Conservation (phyloP, 2,888 invertebrate genomes). For the Megaustenia siamemsis region DNA sequence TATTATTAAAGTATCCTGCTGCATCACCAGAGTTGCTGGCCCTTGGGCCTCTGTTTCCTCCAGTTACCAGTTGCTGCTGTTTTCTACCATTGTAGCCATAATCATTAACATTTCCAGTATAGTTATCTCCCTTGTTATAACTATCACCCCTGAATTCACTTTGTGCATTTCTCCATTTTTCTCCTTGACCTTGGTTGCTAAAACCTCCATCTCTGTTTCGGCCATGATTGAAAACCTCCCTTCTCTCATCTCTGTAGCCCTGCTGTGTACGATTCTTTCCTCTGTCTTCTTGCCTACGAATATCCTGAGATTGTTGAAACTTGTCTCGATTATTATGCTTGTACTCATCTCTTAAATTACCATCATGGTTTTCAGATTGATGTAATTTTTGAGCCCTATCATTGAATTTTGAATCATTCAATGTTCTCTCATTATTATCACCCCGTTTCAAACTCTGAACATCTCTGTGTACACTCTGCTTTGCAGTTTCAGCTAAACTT, state of each 20-base stretch:
- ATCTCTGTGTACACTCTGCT: background rate
- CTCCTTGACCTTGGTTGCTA: conserved; percentile 15
- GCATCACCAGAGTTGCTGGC: conserved; percentile 34
- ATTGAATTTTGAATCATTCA: background rate
- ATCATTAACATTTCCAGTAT: background rate
- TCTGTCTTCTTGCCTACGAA: conserved; percentile 20
- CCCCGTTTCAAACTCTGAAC: background rate
- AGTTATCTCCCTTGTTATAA: background rate
- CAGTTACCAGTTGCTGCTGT: background rate
- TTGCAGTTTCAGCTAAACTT: conserved; percentile 27
- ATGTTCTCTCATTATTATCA: background rate
- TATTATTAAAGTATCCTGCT: conserved; percentile 14
- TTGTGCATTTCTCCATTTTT: conserved; percentile 44
- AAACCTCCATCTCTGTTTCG: conserved; percentile 3
- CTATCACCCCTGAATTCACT: conserved; percentile 34
- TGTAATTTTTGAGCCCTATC: conserved; percentile 14
- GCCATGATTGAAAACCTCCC: conserved; percentile 13
- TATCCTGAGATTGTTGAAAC: conserved; percentile 35
- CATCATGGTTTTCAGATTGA: background rate
- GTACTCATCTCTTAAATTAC: conserved; percentile 8
- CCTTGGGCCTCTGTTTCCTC: conserved; percentile 15
- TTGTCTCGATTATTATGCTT: background rate
- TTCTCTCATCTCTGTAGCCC: conserved; percentile 27
- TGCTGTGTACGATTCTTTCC: conserved; percentile 27
- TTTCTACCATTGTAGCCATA: conserved; percentile 19